Percentiles rank a stretch among this genome's conserved stretches.
phyloP scores from a whole-genome alignment of 2,113 vertebrate genomes.

The Ammodytes marinus region DNA sequence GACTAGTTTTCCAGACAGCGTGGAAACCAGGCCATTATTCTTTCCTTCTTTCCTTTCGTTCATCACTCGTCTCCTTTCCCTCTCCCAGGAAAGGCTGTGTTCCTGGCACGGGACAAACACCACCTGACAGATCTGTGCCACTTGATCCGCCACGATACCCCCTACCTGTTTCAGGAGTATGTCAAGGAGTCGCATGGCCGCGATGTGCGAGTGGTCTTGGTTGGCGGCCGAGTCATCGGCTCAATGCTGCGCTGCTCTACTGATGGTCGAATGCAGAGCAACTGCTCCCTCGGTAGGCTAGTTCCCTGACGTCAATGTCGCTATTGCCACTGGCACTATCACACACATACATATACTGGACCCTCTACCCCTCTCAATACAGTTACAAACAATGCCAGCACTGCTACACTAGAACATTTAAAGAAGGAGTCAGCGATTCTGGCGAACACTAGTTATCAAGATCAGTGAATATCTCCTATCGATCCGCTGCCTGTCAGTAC shows the following conservation, averaged over 20 bases:
- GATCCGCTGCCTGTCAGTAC: too few relatives aligned
- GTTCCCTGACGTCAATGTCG: not conserved
- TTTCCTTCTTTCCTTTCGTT: not conserved
- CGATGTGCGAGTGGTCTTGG: slow-evolving; percentile 91
- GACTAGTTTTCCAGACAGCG: not conserved
- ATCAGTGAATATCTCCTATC: too few relatives aligned
- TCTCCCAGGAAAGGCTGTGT: slow-evolving; percentile 90
- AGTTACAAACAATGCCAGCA: not conserved
- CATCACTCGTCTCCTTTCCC: slow-evolving; percentile 7
- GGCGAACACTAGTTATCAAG: too few relatives aligned
- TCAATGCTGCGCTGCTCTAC: slow-evolving; percentile 94
- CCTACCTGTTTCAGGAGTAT: slow-evolving; percentile 94
- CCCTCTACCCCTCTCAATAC: not conserved
- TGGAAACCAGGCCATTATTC: not conserved
- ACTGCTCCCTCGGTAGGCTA: slow-evolving; percentile 87
- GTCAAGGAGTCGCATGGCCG: slow-evolving; percentile 93
- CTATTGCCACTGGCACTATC: not conserved
- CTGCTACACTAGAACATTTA: not conserved
- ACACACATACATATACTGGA: not conserved
- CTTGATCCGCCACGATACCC: slow-evolving; percentile 91
- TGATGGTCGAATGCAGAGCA: slow-evolving; percentile 94
- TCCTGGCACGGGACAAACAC: slow-evolving; percentile 92
- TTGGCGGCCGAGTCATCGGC: slow-evolving; percentile 90
- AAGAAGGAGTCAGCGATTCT: not conserved
- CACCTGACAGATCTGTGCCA: slow-evolving; percentile 93